A percentile compares a stretch with the other conserved stretches of the same genome.
Conservation (phyloP, 2,113 vertebrate genomes). For the Brachypteracias leptosomus region DNA sequence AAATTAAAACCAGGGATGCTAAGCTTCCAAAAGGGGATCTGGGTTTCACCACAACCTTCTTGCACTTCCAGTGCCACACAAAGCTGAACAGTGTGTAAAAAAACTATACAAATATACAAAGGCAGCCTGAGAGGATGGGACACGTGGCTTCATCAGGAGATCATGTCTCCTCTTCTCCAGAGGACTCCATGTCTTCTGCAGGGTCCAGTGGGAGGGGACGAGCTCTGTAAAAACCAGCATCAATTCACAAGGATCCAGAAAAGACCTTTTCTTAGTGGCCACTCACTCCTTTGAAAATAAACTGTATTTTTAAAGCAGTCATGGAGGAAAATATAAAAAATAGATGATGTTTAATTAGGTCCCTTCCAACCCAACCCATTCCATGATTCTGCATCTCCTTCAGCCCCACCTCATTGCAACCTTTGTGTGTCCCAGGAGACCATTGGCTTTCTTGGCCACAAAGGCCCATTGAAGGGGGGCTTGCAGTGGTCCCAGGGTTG, state of each 20-base stretch:
- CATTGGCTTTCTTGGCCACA: no score
- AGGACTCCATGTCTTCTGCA: not conserved
- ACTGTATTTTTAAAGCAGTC: not conserved
- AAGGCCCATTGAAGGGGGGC: no score
- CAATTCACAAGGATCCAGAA: not conserved
- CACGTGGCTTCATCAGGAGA: not conserved
- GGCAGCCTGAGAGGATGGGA: not conserved
- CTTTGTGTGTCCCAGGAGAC: no score
- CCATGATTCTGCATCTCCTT: no score
- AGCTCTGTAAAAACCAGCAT: conserved; percentile 19
- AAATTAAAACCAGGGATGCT: not conserved
- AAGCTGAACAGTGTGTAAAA: no score
- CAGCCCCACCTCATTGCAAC: not conserved
- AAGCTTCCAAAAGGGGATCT: not conserved
- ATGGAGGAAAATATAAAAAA: fast-evolving
- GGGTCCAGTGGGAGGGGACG: conserved; percentile 32
- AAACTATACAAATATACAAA: conserved; percentile 26
- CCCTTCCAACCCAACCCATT: no score
- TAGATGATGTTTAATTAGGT: no score
- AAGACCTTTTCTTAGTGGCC: not conserved
- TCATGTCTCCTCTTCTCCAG: conserved; percentile 16
- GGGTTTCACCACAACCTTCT: not conserved
- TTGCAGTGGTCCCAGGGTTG: not conserved
- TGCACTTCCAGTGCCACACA: no score
- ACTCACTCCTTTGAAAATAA: not conserved